Conservation (phyloP, 2,113 vertebrate genomes). For the Mionectes macconnelli region DNA sequence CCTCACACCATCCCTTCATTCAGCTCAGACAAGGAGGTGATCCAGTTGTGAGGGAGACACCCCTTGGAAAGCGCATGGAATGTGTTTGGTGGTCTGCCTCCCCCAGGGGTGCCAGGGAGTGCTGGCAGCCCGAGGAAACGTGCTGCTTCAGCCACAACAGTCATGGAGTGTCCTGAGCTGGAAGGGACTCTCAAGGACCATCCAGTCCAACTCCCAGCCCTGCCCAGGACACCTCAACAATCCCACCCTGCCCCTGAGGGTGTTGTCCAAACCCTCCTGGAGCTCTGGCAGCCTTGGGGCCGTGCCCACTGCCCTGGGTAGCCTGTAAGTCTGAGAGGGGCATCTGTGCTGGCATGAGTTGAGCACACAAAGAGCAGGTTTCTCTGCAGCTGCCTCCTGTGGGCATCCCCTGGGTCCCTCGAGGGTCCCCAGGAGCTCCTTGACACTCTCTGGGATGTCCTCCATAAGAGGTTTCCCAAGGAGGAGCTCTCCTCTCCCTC, state of each 20-base stretch:
- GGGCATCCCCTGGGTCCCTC: neutral
- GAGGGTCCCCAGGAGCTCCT: neutral
- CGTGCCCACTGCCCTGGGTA: neutral
- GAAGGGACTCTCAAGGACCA: neutral
- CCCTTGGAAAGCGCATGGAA: neutral
- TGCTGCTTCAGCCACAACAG: neutral
- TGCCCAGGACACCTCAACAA: neutral
- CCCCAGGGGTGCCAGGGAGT: neutral
- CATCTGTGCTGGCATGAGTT: neutral
- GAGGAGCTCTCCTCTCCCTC: neutral
- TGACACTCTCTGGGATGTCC: neutral
- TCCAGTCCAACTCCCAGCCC: too few relatives aligned
- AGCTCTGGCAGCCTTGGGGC: neutral
- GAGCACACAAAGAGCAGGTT: neutral
- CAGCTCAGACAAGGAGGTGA: neutral
- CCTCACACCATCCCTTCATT: fast-evolving
- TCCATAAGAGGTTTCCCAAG: neutral
- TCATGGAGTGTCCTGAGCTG: neutral
- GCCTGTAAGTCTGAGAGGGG: neutral
- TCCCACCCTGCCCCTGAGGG: neutral
- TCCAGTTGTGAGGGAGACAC: neutral
- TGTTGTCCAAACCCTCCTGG: fast-evolving
- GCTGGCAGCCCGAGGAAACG: neutral
- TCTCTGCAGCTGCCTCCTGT: neutral
- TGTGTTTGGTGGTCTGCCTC: neutral